Percentiles rank a stretch among this genome's conserved stretches.
Conservation (phyloP, 2,113 vertebrate genomes). For the Sinocyclocheilus grahami region DNA sequence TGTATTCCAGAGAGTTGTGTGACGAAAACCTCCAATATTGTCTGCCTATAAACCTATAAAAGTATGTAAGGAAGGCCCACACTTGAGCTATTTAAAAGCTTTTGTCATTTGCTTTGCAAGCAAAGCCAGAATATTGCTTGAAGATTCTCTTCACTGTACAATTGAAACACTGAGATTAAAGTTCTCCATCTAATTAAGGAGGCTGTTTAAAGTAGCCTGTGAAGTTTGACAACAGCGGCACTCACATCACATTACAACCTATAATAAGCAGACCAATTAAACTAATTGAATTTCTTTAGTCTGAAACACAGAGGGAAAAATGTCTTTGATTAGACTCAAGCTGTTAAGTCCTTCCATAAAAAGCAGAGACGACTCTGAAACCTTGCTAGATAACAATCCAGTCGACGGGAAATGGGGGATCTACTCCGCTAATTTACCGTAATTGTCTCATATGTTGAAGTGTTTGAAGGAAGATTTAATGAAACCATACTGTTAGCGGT, state of each 20-base stretch:
- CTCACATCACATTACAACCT: constrained; percentile 67
- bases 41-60: neutral
- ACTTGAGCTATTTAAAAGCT: constrained; percentile 51
- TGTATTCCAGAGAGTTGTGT: neutral
- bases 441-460: constrained; percentile 20
- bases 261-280: constrained; percentile 75
- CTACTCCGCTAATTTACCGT: constrained; percentile 34
- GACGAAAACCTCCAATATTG: neutral
- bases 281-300: constrained; percentile 76
- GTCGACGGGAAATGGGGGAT: constrained; percentile 58
- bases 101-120: constrained; percentile 49
- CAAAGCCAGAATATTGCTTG: constrained; percentile 47
- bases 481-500: neutral
- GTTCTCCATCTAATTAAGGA: constrained; percentile 69
- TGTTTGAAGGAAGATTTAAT: constrained; percentile 27
- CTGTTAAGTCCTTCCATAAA: constrained; percentile 69
- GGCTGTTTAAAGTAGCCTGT: constrained; percentile 67
- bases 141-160: constrained; percentile 53
- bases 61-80: constrained; percentile 28
- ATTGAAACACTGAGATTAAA: constrained; percentile 63
- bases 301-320: constrained; percentile 64
- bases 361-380: constrained; percentile 53
- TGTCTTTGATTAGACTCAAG: constrained; percentile 69
- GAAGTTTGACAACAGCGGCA: constrained; percentile 71
- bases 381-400: constrained; percentile 59